Evolutionary conservation across 2,797 vertebrate species (phyloP).

Genomic region (Sylvia borin): DNA sequence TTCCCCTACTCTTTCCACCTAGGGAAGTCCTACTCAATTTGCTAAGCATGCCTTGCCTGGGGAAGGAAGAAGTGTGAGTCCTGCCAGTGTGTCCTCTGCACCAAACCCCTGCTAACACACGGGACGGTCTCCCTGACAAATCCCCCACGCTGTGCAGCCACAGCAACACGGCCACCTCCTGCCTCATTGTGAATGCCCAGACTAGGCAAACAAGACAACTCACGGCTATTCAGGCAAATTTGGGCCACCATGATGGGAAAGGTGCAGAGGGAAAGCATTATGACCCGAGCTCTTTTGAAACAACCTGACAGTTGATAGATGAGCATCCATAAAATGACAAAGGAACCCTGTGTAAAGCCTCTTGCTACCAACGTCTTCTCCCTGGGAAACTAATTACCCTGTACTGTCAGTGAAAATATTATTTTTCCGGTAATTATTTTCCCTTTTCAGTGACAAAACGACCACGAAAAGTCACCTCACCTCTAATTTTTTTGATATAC

Average conservation of each 20-base stretch:
- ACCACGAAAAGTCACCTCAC: neutral
- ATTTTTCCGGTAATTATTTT: constrained; percentile 77
- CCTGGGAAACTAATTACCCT: constrained; percentile 83
- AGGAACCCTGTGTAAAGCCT: constrained; percentile 77
- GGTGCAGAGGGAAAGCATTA: constrained; percentile 81
- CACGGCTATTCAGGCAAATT: constrained; percentile 75
- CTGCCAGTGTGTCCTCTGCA: neutral
- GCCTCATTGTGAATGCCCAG: constrained; percentile 73
- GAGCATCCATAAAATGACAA: constrained; percentile 85
- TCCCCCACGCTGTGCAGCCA: constrained; percentile 57
- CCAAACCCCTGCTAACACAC: neutral
- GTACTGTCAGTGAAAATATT: constrained; percentile 79
- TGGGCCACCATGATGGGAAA: constrained; percentile 82
- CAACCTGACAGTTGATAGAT: constrained; percentile 86
- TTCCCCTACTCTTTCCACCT: neutral
- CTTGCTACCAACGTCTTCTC: constrained; percentile 73
- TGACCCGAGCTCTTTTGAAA: constrained; percentile 79
- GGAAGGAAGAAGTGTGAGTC: neutral
- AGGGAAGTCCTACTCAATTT: neutral
- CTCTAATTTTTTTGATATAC: neutral
- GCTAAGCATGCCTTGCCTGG: neutral
- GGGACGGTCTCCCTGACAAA: neutral
- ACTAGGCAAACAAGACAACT: constrained; percentile 80
- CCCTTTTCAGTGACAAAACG: constrained; percentile 38
- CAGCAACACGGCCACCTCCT: constrained; percentile 62